Evolutionary conservation across 2,888 invertebrate genomes (phyloP), one percentile per base, ranked within the genome.

Genomic region (Auanema freiburgensis): DNA sequence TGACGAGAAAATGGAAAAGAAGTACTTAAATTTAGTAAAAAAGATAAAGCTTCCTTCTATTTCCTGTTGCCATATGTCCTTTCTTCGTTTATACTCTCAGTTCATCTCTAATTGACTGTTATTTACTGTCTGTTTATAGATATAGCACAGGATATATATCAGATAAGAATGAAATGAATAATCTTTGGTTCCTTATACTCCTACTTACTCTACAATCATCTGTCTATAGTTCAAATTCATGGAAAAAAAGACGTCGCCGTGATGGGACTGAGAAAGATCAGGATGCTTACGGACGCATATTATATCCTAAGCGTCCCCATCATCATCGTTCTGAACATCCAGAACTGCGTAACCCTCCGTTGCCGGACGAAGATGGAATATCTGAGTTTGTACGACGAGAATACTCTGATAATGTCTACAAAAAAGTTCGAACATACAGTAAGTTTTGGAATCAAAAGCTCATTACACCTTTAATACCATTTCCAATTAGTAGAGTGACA

Each of bases 371-470:
- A 23, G 72, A 76, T 41, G 73, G 67, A 21, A 65, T 65, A 43
- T 71, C 72, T 4, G 71, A 76, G 41, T 76, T 76, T 53, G 72
- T 76, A 21, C 49, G 76, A 11, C 74, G 70, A 0, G 69, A 72
- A 59, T 74, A 65, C 57, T 62, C 60, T n/a, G 72, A 76, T 44
- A 66, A 67, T 5, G 71, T 67, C 61, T 76, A 76, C 59, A 72
- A 72, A 59, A 74, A 74, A 46, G 57, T 71, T 23, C 55, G 76
- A 21, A 76, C 76, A n/a, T 76, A 72, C 64, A 74, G 76, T 76
- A 51, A 71, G 76, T 73, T 67, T 64, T 49, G 16, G 16, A 8
- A n/a, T n/a, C 4, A 40, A 40, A 14, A n/a, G n/a, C 3, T 55
- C 6, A 41, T 41, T 33, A n/a, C 5, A 49, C 43, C 14, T 57